Evolutionary conservation across 1,140 invertebrate species (phyloP), one percentile per base, ranked within the genome.

Genomic region (Ceratina australensis): DNA sequence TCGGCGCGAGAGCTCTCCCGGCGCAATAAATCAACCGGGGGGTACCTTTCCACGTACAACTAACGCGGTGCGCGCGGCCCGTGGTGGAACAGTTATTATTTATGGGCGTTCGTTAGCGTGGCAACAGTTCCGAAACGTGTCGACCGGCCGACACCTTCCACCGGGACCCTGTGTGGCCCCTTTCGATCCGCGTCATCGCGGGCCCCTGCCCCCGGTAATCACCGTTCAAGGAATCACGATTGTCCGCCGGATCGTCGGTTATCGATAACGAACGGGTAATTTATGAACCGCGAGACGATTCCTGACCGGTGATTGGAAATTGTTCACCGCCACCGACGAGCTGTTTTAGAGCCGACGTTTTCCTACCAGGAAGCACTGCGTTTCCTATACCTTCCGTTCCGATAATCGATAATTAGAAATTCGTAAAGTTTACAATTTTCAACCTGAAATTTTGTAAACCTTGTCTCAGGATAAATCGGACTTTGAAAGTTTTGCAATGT

Each of bases 41-140:
- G 2, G 8, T 42, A 79, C 85, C 86, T 87, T 82, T 84, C 81
- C 78, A 77, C 84, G 80, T 84, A 81, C 33, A 10, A 10, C 33
- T 42, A 42, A 42, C 33, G 33, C 10, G 71, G 76, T 79, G 82
- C 59, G 47, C 72, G 64, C 18, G 60, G 33, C 72, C 56, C 52
- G 74, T 18, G 61, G 67, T 42, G 33, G 33, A 42, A 72, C 75
- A 67, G 72, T 67, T 66, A 83, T 88, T 89, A 89, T 89, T 89
- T 88, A 89, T 88, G 79, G 81, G 68, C 78, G 82, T 88, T 89
- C 88, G 88, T 89, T 89, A 89, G 87, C 86, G 81, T 59, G 83
- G 78, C 82, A 85, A 86, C 80, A 82, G 80, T 82, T 82, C 84
- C 81, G 73, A 85, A 80, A 83, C 83, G 78, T 78, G 72, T 82